Conservation (phyloP, 2,113 vertebrate genomes). For the Dasyurus viverrinus region DNA sequence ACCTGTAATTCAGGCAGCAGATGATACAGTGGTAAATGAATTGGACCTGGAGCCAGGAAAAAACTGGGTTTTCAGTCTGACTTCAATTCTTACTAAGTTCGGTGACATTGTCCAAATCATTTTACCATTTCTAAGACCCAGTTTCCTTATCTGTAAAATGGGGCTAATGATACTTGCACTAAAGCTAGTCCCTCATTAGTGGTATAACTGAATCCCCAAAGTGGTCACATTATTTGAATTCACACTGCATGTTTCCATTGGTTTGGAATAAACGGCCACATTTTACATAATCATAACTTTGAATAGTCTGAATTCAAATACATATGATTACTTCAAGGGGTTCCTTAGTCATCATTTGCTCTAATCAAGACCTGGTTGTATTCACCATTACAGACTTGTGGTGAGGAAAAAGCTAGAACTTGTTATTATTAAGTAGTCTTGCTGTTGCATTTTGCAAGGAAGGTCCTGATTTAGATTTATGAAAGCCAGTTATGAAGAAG, state of each 20-base stretch:
- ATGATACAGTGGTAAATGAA: neutral
- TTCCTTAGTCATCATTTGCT: neutral
- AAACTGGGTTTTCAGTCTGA: fast-evolving
- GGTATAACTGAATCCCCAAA: neutral
- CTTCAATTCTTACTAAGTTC: neutral
- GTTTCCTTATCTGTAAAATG: neutral
- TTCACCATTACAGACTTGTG: neutral
- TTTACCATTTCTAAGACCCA: neutral
- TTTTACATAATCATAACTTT: neutral
- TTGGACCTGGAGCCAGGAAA: neutral
- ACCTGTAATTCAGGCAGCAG: fast-evolving
- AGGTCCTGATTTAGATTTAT: neutral
- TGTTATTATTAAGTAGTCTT: neutral
- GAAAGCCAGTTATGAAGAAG: neutral
- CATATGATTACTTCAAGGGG: neutral
- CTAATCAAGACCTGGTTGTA: neutral
- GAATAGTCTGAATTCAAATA: neutral
- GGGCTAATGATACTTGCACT: neutral
- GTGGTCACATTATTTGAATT: neutral
- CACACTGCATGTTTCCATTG: neutral
- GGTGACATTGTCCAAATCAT: too few relatives aligned
- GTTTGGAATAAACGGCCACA: neutral
- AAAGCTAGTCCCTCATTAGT: neutral
- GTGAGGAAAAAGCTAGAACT: neutral
- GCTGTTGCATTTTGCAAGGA: neutral